phyloP scores from a whole-genome alignment of 2,797 vertebrate genomes.

The Lepus townsendii region DNA sequence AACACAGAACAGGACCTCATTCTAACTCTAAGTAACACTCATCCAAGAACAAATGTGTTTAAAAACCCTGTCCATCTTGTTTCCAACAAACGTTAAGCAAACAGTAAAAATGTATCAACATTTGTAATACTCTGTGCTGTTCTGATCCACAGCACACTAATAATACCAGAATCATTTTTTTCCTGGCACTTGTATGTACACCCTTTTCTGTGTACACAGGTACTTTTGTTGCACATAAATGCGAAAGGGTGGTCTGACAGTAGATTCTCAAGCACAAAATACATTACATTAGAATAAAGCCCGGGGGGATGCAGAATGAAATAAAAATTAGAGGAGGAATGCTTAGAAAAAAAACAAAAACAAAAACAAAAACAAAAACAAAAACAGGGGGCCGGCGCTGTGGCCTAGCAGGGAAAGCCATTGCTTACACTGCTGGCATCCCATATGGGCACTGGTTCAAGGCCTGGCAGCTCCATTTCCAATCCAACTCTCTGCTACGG shows the following conservation, averaged over 20 bases:
- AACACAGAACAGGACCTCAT: background rate
- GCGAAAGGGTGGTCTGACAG: background rate
- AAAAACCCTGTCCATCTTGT: background rate
- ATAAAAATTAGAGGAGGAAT: background rate
- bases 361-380: background rate
- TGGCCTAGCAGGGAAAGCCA: too few relatives aligned
- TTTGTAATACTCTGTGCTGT: slow-evolving; percentile 5
- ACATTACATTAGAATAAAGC: background rate
- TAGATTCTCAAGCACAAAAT: slow-evolving; percentile 13
- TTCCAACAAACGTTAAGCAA: slow-evolving; percentile 18
- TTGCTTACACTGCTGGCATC: too few relatives aligned
- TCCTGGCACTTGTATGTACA: background rate
- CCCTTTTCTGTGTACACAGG: background rate
- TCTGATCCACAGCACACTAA: background rate
- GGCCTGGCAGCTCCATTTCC: too few relatives aligned
- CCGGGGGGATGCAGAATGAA: background rate
- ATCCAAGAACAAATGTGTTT: slow-evolving; percentile 1
- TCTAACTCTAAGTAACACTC: slow-evolving; percentile 30
- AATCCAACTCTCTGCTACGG: too few relatives aligned
- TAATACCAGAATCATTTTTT: background rate
- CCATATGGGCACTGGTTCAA: too few relatives aligned
- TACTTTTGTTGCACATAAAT: background rate
- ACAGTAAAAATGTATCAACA: slow-evolving; percentile 42
- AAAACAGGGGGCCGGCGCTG: too few relatives aligned
- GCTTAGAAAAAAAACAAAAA: background rate